phyloP scores from a whole-genome alignment of 2,113 vertebrate species.

The Rhineura floridana region DNA sequence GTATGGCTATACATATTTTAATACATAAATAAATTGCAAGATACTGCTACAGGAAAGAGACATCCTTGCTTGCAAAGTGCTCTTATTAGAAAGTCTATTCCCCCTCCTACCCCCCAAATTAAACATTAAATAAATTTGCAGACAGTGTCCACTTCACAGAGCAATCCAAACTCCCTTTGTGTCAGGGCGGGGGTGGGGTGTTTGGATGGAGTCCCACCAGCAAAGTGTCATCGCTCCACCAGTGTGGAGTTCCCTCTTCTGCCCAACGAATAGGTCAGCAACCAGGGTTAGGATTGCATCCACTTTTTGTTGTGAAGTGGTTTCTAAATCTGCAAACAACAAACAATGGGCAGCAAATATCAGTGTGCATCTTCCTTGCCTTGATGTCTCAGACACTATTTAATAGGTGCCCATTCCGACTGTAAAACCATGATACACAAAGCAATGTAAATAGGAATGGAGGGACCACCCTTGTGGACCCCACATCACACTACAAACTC shows the following conservation, averaged over 20 bases:
- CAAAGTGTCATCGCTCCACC: too few species aligned
- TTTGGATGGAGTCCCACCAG: too few species aligned
- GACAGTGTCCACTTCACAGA: too few species aligned
- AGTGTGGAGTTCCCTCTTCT: too few species aligned
- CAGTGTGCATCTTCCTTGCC: neutral
- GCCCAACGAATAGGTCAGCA: too few species aligned
- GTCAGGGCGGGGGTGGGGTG: too few species aligned
- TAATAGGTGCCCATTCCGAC: neutral
- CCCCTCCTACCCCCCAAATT: too few species aligned
- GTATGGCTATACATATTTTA: neutral
- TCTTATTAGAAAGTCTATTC: neutral
- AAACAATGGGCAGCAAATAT: neutral
- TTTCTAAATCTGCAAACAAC: neutral
- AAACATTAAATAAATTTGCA: neutral
- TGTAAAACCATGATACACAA: neutral
- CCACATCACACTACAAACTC: neutral
- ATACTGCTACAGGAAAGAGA: neutral
- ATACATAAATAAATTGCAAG: neutral
- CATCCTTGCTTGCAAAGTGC: neutral
- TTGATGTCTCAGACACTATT: neutral
- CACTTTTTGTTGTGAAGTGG: too few species aligned
- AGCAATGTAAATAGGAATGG: neutral
- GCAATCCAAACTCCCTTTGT: too few species aligned
- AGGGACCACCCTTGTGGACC: neutral
- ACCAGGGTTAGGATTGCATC: too few species aligned